Percentiles rank a stretch among this genome's conserved stretches.
Conservation (phyloP, 1,140 invertebrate genomes). For the Drosophila mayri region DNA sequence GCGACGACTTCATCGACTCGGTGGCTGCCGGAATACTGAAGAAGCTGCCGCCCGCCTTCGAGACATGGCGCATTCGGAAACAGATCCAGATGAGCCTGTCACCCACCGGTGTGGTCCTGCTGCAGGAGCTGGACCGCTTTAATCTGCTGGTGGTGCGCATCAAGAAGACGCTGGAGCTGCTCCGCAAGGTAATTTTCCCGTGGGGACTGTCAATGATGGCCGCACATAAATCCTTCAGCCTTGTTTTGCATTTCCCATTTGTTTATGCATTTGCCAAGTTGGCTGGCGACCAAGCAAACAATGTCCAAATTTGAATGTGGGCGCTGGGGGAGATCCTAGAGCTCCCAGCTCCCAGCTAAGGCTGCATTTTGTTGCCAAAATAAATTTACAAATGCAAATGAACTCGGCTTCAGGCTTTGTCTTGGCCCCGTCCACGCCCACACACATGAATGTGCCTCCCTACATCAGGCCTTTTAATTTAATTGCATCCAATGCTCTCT, state of each 20-base stretch:
- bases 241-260: slow-evolving; percentile 75
- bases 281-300: slow-evolving; percentile 67
- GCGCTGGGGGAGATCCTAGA: slow-evolving; percentile 10
- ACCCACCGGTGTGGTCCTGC: slow-evolving; percentile 93
- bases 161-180: slow-evolving; percentile 88
- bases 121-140: slow-evolving; percentile 95
- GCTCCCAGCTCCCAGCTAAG: slow-evolving; percentile 10
- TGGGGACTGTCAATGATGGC: slow-evolving; percentile 47
- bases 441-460: slow-evolving; percentile 47
- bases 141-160: slow-evolving; percentile 92
- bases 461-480: slow-evolving; percentile 74
- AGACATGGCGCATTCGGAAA: slow-evolving; percentile 91
- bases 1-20: slow-evolving; percentile 93
- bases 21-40: slow-evolving; percentile 91
- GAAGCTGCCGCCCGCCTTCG: slow-evolving; percentile 91
- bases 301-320: slow-evolving; percentile 55
- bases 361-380: slow-evolving; percentile 74
- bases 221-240: slow-evolving; percentile 79
- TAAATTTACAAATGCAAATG: slow-evolving; percentile 81
- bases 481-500: slow-evolving; percentile 67
- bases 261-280: slow-evolving; percentile 80
- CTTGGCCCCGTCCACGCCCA: slow-evolving; percentile 61
- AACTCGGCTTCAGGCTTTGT: slow-evolving; percentile 57
- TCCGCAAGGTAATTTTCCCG: slow-evolving; percentile 88
- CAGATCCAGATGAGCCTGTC: slow-evolving; percentile 91